phyloP scores from a whole-genome alignment of 2,888 invertebrate genomes.

The Drosophila basisetae region DNA sequence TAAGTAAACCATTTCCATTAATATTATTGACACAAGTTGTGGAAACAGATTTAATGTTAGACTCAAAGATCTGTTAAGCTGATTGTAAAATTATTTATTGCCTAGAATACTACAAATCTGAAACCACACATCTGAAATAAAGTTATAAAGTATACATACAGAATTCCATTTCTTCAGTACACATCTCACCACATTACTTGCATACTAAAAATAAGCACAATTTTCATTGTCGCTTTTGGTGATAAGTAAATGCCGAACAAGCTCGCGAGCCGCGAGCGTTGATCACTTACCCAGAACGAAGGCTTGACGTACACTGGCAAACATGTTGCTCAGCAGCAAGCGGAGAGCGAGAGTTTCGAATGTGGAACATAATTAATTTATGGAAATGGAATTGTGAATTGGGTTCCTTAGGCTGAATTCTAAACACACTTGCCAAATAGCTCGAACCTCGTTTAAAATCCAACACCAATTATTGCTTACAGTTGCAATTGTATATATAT shows the following conservation, averaged over 20 bases:
- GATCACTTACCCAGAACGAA: conserved; percentile 1
- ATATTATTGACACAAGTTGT: neutral
- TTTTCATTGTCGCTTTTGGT: neutral
- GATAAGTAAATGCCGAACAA: neutral
- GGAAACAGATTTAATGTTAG: neutral
- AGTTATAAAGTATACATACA: neutral
- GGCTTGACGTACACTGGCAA: conserved; percentile 9
- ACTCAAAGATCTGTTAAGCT: neutral
- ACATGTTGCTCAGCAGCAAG: neutral
- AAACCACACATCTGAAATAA: conserved; percentile 2
- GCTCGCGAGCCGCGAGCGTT: neutral
- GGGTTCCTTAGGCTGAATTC: neutral
- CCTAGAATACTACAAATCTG: neutral
- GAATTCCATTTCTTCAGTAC: neutral
- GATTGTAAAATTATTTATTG: neutral
- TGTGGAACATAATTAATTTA: conserved; percentile 22
- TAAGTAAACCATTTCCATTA: neutral
- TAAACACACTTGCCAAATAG: conserved; percentile 4
- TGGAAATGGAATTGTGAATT: neutral
- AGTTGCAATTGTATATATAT: neutral
- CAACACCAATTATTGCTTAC: neutral
- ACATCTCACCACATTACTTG: neutral
- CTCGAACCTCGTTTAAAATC: neutral
- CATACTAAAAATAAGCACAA: neutral
- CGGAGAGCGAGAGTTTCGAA: conserved; percentile 1